phyloP scores from a whole-genome alignment of 2,797 vertebrate species.

The Todus mexicanus region DNA sequence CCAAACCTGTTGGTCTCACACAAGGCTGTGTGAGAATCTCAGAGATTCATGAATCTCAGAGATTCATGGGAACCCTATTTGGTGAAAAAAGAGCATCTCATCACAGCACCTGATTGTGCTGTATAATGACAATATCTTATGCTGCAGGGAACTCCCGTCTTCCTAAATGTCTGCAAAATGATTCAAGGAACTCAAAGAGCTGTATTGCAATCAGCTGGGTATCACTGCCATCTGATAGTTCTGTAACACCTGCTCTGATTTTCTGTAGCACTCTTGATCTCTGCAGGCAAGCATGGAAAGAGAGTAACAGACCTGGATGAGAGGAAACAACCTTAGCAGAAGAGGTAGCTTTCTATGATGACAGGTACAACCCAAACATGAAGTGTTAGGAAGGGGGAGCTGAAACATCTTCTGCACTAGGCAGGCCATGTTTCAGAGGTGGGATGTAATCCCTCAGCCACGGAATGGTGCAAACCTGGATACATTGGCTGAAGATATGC shows the following conservation, averaged over 20 bases:
- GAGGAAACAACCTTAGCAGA: neutral
- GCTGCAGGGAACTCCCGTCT: neutral
- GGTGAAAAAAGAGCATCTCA: neutral
- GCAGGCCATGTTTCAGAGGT: neutral
- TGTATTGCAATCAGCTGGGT: neutral
- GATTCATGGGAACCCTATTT: neutral
- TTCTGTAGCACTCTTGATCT: neutral
- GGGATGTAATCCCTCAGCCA: neutral
- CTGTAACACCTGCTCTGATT: neutral
- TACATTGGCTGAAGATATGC: neutral
- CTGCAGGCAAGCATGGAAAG: neutral
- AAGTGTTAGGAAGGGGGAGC: neutral
- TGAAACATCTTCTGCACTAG: neutral
- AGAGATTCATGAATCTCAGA: neutral
- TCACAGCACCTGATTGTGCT: neutral
- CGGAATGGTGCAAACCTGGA: neutral
- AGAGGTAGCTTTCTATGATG: neutral
- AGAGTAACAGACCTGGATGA: neutral
- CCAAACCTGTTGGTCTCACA: accelerated
- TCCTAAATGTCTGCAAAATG: neutral
- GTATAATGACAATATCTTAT: neutral
- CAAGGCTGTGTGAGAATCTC: neutral
- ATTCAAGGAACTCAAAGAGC: neutral
- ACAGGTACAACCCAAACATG: neutral
- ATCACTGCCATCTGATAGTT: neutral